Percentiles rank a stretch among this genome's conserved stretches.
phyloP scores from a whole-genome alignment of 2,888 invertebrate genomes.

The Dorcus parallelipipedus region DNA sequence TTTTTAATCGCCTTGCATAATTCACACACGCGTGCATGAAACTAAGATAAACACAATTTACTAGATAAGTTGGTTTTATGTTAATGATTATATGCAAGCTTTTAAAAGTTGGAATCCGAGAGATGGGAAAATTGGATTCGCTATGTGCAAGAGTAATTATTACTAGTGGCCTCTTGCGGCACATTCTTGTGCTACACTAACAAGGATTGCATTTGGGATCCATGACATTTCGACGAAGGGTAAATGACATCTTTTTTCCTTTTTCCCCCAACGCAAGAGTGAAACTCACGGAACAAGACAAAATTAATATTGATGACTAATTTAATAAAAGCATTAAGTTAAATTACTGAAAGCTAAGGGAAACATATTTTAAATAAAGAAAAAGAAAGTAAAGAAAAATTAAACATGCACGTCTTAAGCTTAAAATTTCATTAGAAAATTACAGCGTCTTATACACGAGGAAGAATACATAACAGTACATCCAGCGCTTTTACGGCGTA shows the following conservation, averaged over 20 bases:
- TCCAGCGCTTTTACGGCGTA: constrained; percentile 9
- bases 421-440: not conserved
- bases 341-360: not conserved
- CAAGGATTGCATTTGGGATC: constrained; percentile 26
- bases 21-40: constrained; percentile 3
- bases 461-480: constrained; percentile 20
- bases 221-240: constrained; percentile 20
- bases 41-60: constrained; percentile 20
- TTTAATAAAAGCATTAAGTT: too few species aligned
- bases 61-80: constrained; percentile 34
- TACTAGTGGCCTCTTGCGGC: constrained; percentile 43
- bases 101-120: constrained; percentile 41
- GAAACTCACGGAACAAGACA: too few species aligned
- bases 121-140: constrained; percentile 28
- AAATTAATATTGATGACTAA: too few species aligned
- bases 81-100: constrained; percentile 46
- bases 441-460: not conserved
- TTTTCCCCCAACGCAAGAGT: not conserved
- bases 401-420: constrained; percentile 6
- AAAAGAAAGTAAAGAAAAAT: constrained; percentile 4
- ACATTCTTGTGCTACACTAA: constrained; percentile 35
- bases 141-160: constrained; percentile 39
- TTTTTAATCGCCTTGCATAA: constrained; percentile 4
- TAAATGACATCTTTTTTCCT: constrained; percentile 9
- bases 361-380: not conserved